A percentile compares a stretch with the other conserved stretches of the same genome.
phyloP scores from a whole-genome alignment of 2,797 vertebrate species.

The Limnodromus scolopaceus region DNA sequence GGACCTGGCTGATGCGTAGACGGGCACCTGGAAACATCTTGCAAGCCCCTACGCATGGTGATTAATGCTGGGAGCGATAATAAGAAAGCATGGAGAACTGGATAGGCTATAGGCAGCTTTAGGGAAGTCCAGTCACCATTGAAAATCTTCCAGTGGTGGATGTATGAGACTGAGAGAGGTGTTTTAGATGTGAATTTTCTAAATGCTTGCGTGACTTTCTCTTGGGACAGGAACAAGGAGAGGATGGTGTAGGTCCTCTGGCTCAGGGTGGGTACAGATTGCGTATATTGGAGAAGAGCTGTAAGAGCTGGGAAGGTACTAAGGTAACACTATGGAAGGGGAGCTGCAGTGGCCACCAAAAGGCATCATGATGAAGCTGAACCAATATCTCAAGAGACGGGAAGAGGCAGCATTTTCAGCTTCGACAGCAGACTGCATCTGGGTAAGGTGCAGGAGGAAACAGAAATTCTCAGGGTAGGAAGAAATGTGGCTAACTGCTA shows the following conservation, averaged over 20 bases:
- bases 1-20: not conserved
- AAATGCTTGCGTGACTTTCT: not conserved
- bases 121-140: not conserved
- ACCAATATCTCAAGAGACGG: not conserved
- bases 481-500: not conserved
- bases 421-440: not conserved
- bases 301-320: not conserved
- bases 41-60: rapidly evolving
- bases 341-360: not conserved
- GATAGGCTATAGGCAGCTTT: not conserved
- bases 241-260: not conserved
- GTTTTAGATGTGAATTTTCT: not conserved
- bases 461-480: not conserved
- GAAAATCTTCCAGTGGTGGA: not conserved
- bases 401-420: not conserved
- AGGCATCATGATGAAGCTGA: not conserved
- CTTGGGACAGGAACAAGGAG: not conserved
- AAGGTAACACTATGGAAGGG: not conserved
- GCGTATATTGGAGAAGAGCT: not conserved
- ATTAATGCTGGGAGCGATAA: not conserved
- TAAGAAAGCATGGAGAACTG: not conserved
- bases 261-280: not conserved
- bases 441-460: not conserved
- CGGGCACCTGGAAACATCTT: not conserved
- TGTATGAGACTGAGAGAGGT: not conserved